Conservation (phyloP, 2,797 vertebrate species). For the Mareca penelope region DNA sequence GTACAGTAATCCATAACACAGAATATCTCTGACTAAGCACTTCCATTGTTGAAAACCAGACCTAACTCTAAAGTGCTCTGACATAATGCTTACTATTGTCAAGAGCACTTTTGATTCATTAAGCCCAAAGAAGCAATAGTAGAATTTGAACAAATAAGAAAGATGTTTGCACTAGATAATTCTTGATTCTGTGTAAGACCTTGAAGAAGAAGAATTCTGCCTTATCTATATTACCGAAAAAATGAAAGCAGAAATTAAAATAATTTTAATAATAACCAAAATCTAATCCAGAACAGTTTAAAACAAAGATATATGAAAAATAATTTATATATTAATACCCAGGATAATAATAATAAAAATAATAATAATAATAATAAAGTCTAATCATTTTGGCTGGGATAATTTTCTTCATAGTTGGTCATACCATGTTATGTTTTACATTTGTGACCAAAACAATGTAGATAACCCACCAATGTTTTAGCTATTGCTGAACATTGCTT, state of each 20-base stretch:
- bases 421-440: no score
- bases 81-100: background rate
- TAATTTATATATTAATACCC: background rate
- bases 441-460: no score
- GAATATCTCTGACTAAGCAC: background rate
- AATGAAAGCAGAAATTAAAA: background rate
- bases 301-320: background rate
- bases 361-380: no score
- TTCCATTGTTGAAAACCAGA: background rate
- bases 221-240: background rate
- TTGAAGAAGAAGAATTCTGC: background rate
- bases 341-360: no score
- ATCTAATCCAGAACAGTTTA: background rate
- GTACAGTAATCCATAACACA: background rate
- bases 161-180: fast-evolving
- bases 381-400: no score
- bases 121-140: background rate
- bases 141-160: background rate
- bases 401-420: no score
- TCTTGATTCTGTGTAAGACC: background rate
- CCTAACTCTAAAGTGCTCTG: background rate
- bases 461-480: no score
- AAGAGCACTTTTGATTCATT: background rate
- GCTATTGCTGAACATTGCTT: no score
- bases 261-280: background rate